Conservation (phyloP, 1,140 invertebrate genomes). For the Notospermus geniculatus region DNA sequence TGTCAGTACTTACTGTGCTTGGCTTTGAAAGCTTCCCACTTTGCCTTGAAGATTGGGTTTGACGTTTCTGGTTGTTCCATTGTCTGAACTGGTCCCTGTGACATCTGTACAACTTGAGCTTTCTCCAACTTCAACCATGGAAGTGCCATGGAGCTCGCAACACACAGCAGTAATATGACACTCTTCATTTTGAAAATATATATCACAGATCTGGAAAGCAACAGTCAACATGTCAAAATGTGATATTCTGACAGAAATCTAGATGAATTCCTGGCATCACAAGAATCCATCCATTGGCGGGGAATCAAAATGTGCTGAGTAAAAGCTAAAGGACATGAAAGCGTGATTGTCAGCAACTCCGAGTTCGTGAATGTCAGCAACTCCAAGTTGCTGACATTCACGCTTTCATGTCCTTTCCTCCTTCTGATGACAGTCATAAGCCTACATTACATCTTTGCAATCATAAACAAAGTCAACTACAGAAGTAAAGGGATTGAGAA, state of each 20-base stretch:
- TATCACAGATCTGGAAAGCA: conserved; percentile 5
- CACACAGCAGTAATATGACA: not conserved
- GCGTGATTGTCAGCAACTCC: too few species aligned
- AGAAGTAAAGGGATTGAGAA: not conserved
- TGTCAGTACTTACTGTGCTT: conserved; percentile 4
- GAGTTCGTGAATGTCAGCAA: too few species aligned
- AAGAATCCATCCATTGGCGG: not conserved
- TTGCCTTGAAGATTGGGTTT: not conserved
- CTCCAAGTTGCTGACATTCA: too few species aligned
- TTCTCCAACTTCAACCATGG: not conserved
- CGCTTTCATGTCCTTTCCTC: too few species aligned
- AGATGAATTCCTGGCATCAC: not conserved
- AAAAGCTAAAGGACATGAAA: too few species aligned
- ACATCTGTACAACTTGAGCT: conserved; percentile 5
- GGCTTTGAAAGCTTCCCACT: conserved; percentile 9
- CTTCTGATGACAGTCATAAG: too few species aligned
- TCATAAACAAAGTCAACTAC: not conserved
- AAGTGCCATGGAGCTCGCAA: not conserved
- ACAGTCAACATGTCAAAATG: too few species aligned
- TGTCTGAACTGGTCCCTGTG: conserved; percentile 1
- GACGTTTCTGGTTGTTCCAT: not conserved
- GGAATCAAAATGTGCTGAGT: too few species aligned
- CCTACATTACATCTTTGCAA: not conserved
- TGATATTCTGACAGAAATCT: not conserved
- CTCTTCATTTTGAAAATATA: not conserved